Percentiles rank a stretch among this genome's conserved stretches.
Evolutionary conservation across 2,113 vertebrate species (phyloP).

Genomic region (Carassius carassius): DNA sequence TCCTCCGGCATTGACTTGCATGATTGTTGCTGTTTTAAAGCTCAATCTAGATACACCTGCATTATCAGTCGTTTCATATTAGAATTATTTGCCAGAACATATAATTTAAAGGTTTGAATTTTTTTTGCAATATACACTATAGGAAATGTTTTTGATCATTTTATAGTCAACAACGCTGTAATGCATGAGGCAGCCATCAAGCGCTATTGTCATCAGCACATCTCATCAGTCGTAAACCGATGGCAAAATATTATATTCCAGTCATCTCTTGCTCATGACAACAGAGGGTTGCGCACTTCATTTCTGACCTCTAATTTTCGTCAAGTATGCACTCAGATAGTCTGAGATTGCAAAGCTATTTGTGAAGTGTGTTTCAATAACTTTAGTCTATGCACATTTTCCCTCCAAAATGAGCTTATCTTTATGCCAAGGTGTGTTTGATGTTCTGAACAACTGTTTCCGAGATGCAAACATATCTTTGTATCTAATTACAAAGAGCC

Average conservation of each 20-base stretch:
- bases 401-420: slow-evolving; percentile 12
- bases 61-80: neutral
- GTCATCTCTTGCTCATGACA: slow-evolving; percentile 1
- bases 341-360: neutral
- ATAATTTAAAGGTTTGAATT: neutral
- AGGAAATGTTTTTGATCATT: neutral
- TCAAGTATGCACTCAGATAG: neutral
- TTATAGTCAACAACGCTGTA: neutral
- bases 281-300: neutral
- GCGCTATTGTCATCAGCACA: neutral
- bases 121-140: neutral
- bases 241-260: neutral
- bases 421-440: slow-evolving; percentile 23
- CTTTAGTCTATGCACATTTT: neutral
- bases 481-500: slow-evolving; percentile 56
- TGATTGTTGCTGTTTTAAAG: neutral
- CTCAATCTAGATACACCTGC: neutral
- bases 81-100: neutral
- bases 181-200: neutral
- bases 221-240: neutral
- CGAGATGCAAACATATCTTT: slow-evolving; percentile 47
- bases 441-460: slow-evolving; percentile 47
- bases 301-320: slow-evolving; percentile 15
- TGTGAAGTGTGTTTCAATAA: neutral
- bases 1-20: neutral